Evolutionary conservation across 2,888 invertebrate species (phyloP).

Genomic region (Drosophila longiperda): DNA sequence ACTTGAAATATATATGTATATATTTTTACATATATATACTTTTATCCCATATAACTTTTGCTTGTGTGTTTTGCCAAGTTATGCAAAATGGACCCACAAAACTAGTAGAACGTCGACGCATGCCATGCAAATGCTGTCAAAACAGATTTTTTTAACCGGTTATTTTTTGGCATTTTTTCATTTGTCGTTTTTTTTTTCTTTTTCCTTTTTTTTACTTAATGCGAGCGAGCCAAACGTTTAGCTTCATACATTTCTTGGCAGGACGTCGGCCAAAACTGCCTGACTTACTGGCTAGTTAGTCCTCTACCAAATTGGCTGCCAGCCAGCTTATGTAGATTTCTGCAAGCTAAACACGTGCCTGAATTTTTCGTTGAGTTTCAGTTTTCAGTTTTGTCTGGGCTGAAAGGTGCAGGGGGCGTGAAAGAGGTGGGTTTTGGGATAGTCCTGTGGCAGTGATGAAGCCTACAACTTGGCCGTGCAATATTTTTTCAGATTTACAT

Average conservation of each 20-base stretch:
- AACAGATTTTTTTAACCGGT: conserved; percentile 72
- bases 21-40: conserved; percentile 29
- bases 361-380: conserved; percentile 70
- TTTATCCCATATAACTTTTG: conserved; percentile 53
- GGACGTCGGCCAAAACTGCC: conserved; percentile 48
- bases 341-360: conserved; percentile 76
- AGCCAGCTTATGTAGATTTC: conserved; percentile 79
- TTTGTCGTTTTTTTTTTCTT: conserved; percentile 27
- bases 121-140: conserved; percentile 76
- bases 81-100: conserved; percentile 67
- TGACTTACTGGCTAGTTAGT: conserved; percentile 73
- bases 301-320: conserved; percentile 73
- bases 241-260: conserved; percentile 68
- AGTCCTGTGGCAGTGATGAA: conserved; percentile 33
- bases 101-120: conserved; percentile 56
- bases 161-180: conserved; percentile 49
- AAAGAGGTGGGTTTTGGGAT: not conserved
- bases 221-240: conserved; percentile 51
- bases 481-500: conserved; percentile 74
- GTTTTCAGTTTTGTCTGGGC: conserved; percentile 60
- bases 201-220: conserved; percentile 38
- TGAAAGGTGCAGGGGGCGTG: not conserved
- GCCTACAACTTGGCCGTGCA: conserved; percentile 57
- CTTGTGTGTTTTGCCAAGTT: conserved; percentile 54
- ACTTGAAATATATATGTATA: conserved; percentile 57